Conservation (phyloP, 2,113 vertebrate genomes). For the Tylochromis polylepis region DNA sequence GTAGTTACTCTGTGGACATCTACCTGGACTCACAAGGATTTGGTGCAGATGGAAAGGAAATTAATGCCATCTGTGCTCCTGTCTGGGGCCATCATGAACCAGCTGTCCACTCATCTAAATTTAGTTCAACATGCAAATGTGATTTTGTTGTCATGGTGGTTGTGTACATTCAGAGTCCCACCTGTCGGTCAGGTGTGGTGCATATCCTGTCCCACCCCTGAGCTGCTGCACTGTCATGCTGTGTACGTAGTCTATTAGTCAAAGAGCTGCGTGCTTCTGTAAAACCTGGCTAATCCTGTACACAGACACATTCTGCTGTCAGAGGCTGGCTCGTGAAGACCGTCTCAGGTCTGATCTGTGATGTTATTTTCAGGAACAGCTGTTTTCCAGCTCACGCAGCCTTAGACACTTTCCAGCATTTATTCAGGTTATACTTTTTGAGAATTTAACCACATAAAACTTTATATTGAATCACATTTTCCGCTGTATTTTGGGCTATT, state of each 20-base stretch:
- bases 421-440: background rate
- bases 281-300: slow-evolving; percentile 48
- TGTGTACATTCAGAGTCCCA: background rate
- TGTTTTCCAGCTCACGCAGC: background rate
- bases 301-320: slow-evolving; percentile 12
- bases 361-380: background rate
- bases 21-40: background rate
- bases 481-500: background rate
- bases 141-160: background rate
- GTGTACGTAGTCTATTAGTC: slow-evolving; percentile 34
- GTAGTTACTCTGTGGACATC: background rate
- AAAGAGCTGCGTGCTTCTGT: slow-evolving; percentile 7
- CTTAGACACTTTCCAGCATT: background rate
- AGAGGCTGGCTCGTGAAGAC: background rate
- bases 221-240: slow-evolving; percentile 21
- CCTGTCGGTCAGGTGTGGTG: slow-evolving; percentile 33
- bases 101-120: slow-evolving; percentile 10
- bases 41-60: slow-evolving; percentile 4
- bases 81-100: background rate
- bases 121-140: background rate
- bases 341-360: background rate
- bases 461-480: background rate
- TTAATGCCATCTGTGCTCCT: slow-evolving; percentile 37
- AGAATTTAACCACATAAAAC: background rate
- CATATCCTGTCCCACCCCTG: background rate